phyloP scores from a whole-genome alignment of 2,113 vertebrate species.

The Arenaria interpres region DNA sequence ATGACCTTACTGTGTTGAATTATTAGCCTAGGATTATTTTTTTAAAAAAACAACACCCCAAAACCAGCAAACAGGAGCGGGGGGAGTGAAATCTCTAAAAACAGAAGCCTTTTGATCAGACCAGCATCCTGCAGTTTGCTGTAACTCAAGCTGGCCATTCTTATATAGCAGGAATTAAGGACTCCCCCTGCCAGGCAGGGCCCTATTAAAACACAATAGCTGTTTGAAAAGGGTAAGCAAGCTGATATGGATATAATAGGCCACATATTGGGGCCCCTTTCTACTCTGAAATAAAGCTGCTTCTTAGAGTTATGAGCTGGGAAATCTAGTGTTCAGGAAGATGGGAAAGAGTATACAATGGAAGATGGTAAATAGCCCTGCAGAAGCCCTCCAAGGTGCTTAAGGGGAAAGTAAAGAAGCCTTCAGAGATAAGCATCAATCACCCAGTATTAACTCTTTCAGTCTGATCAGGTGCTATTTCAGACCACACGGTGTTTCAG shows the following conservation, averaged over 20 bases:
- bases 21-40: slow-evolving; percentile 62
- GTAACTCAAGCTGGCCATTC: slow-evolving; percentile 83
- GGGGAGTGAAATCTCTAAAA: slow-evolving; percentile 44
- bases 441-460: slow-evolving; percentile 24
- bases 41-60: slow-evolving; percentile 11
- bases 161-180: slow-evolving; percentile 78
- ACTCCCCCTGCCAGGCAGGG: slow-evolving; percentile 77
- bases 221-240: slow-evolving; percentile 82
- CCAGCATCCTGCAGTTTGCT: slow-evolving; percentile 73
- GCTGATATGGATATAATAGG: slow-evolving; percentile 83
- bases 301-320: slow-evolving; percentile 76
- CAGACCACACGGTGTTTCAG: background rate
- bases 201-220: slow-evolving; percentile 83
- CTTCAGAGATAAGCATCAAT: slow-evolving; percentile 53
- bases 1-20: slow-evolving; percentile 69
- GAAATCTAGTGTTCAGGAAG: slow-evolving; percentile 72
- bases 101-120: slow-evolving; percentile 83
- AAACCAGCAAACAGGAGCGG: background rate
- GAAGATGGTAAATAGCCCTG: slow-evolving; percentile 59
- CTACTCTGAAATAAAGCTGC: slow-evolving; percentile 80
- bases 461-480: slow-evolving; percentile 43
- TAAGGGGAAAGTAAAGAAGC: slow-evolving; percentile 37
- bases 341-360: slow-evolving; percentile 52
- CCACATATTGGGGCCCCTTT: slow-evolving; percentile 79
- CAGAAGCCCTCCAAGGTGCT: slow-evolving; percentile 71